Evolutionary conservation across 2,797 vertebrate genomes (phyloP).

Genomic region (Sebastes hubbsi): DNA sequence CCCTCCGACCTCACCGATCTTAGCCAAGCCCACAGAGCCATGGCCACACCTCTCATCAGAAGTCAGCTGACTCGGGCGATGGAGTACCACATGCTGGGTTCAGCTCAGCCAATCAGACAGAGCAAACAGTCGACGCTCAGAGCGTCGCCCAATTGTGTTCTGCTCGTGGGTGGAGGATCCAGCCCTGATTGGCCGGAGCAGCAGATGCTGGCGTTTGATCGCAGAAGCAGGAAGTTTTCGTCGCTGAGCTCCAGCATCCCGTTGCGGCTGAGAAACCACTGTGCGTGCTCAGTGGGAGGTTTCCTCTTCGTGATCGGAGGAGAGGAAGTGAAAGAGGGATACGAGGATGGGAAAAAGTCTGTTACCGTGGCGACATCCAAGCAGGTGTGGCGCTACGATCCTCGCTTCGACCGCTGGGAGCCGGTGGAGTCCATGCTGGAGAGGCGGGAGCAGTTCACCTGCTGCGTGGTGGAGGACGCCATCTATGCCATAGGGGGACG

Average conservation of each 20-base stretch:
- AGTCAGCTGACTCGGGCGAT: slow-evolving; percentile 90
- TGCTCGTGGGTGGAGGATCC: slow-evolving; percentile 88
- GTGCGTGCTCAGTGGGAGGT: slow-evolving; percentile 88
- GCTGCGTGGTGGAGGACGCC: slow-evolving; percentile 82
- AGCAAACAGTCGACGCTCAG: slow-evolving; percentile 85
- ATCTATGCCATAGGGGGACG: slow-evolving; percentile 91
- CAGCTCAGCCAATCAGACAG: slow-evolving; percentile 88
- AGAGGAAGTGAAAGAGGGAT: slow-evolving; percentile 78
- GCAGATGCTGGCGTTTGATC: slow-evolving; percentile 86
- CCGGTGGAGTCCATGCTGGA: slow-evolving; percentile 85
- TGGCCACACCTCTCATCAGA: slow-evolving; percentile 84
- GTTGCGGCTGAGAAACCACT: slow-evolving; percentile 83
- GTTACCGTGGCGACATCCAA: slow-evolving; percentile 72
- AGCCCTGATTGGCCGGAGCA: slow-evolving; percentile 72
- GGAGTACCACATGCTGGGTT: slow-evolving; percentile 87
- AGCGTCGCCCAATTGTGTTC: slow-evolving; percentile 79
- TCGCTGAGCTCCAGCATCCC: slow-evolving; percentile 75
- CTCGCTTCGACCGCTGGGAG: slow-evolving; percentile 89
- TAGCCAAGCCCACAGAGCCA: slow-evolving; percentile 80
- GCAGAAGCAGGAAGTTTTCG: slow-evolving; percentile 83
- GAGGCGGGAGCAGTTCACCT: slow-evolving; percentile 88
- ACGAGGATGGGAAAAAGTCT: slow-evolving; percentile 57
- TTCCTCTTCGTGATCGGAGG: slow-evolving; percentile 94
- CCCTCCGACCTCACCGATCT: slow-evolving; percentile 78
- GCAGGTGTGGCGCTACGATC: slow-evolving; percentile 90